These are phyloP conservation scores for Parauchenoglanis punctatus DNA, from an alignment of 2,797 vertebrate species.

Conservation along the genomic window DNA sequence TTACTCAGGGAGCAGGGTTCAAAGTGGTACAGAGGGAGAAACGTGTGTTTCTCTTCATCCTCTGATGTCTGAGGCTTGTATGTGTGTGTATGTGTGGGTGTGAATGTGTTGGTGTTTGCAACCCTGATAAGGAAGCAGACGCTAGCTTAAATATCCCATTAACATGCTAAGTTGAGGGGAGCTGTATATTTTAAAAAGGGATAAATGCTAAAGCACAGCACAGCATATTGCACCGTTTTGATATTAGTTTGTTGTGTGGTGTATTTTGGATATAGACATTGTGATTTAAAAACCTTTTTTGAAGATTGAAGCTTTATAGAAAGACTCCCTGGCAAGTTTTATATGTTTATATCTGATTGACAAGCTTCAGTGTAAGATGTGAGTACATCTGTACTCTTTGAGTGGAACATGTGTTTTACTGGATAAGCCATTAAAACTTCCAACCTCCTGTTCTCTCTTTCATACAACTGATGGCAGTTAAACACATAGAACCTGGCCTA, in stretches of 20 bases:
- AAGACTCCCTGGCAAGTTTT: neutral
- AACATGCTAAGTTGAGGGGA: constrained; percentile 27
- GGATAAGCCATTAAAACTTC: constrained; percentile 34
- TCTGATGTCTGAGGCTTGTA: constrained; percentile 18
- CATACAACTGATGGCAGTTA: neutral
- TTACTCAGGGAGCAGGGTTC: neutral
- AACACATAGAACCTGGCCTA: constrained; percentile 22
- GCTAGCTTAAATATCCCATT: constrained; percentile 46
- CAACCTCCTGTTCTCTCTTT: neutral
- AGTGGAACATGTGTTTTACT: constrained; percentile 31
- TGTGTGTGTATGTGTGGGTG: neutral
- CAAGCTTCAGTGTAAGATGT: neutral
- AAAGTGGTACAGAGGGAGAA: constrained; percentile 8
- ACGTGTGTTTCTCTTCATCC: constrained; percentile 15
- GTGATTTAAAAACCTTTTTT: neutral
- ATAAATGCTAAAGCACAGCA: constrained; percentile 22
- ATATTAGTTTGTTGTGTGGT: neutral
- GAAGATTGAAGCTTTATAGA: neutral
- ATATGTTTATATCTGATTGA: neutral
- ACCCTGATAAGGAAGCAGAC: constrained; percentile 28
- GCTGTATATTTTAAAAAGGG: constrained; percentile 18
- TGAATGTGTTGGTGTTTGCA: constrained; percentile 20
- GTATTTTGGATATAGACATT: neutral
- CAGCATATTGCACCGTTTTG: neutral
- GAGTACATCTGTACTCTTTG: neutral